Base-by-base conservation (phyloP, 2,113 vertebrate genomes). In the Xiphias gladius region DNA sequence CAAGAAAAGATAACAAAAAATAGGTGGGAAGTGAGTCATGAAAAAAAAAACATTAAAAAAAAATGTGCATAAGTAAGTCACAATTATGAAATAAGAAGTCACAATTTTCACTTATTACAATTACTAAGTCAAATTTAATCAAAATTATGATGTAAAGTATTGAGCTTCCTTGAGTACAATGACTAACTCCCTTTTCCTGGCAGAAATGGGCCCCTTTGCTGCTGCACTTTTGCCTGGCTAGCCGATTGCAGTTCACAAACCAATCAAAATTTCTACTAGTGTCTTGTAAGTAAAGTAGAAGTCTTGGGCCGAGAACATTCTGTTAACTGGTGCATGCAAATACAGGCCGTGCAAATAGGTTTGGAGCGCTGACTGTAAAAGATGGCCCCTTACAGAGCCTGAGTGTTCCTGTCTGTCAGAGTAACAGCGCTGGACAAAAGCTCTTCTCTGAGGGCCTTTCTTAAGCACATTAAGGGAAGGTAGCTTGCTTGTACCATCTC, bases 291-390 rank as follows among this genome's bases (percentile, higher is more conserved):
- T 61, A 26, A 76, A 12, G 48, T 43, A 12, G 14, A 48, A 79
- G 50, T 68, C 69, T 57, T 8, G 9, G 24, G 22, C 46, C 35
- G 28, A 79, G 41, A 67, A 69, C 50, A 43, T 80, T 64, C 11
- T 73, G 86, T 85, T 80, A 89, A 86, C 79, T 86, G 81, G 68
- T 83, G 86, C 84, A 72, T 88, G 81, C 43, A 64, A 88, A 74
- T 43, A 77, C 41, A 73, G 76, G 75, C 26, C 6, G 13, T n/a
- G 74, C 54, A 90, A 89, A 86, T 73, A 76, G 89, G 76, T 83
- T 86, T 84, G 84, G 78, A 86, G 76, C 67, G 35, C 52, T 20
- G 76, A 82, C 62, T 82, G 54, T 64, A 67, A 83, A 80, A 86
- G 63, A 62, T 35, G 78, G 66, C 35, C 26, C 12, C 61, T n/a